Evolutionary conservation across 2,888 invertebrate genomes (phyloP).

Genomic region (Parnassius apollo): DNA sequence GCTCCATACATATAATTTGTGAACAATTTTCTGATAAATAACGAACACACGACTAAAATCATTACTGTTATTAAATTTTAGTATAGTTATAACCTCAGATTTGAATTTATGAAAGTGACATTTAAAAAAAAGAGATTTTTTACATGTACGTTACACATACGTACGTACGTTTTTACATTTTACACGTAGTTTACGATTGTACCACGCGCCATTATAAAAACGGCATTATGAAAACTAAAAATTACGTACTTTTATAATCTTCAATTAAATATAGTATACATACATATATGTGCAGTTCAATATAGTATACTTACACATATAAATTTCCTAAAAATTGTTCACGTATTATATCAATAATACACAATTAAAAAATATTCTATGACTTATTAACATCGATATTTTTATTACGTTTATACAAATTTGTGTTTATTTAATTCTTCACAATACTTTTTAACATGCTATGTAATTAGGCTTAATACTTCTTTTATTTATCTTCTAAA

Average conservation of each 20-base stretch:
- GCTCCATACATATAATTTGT: slow-evolving; percentile 39
- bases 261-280: no score
- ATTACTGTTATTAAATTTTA: no score
- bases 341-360: slow-evolving; percentile 32
- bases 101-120: no score
- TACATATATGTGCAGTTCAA: neutral
- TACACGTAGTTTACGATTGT: no score
- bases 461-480: slow-evolving; percentile 39
- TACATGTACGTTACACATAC: no score
- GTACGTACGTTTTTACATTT: no score
- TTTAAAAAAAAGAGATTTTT: no score
- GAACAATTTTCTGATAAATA: slow-evolving; percentile 34
- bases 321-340: slow-evolving; percentile 33
- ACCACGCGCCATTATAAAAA: neutral
- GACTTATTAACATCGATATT: slow-evolving; percentile 37
- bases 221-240: no score
- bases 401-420: slow-evolving; percentile 32
- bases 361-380: slow-evolving; percentile 36
- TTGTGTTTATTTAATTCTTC: slow-evolving; percentile 31
- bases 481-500: slow-evolving; percentile 31
- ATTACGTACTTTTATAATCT: no score
- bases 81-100: no score
- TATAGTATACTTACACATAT: neutral
- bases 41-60: no score
- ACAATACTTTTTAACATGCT: slow-evolving; percentile 32